Percentiles rank a stretch among this genome's conserved stretches.
These are phyloP conservation scores for Chamaetylas fuelleborni DNA, from an alignment of 2,113 vertebrate genomes.

Conservation along the genomic window DNA sequence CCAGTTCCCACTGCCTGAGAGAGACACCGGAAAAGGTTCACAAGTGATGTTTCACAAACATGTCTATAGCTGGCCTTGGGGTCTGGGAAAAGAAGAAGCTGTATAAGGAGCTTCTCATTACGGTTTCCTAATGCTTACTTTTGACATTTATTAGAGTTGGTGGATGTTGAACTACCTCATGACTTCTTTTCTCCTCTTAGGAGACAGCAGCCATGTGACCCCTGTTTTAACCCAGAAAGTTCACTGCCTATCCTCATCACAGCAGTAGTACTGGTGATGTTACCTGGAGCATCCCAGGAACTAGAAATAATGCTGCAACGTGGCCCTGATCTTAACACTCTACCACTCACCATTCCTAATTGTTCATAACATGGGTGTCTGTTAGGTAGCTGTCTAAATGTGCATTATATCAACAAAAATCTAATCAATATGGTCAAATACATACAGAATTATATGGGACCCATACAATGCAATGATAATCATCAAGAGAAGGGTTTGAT, in stretches of 20 bases:
- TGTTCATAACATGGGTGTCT: not conserved
- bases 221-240: not conserved
- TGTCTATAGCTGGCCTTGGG: not conserved
- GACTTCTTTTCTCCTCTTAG: not conserved
- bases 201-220: not conserved
- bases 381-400: not conserved
- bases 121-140: not conserved
- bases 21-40: accelerated
- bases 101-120: not conserved
- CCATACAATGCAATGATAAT: not conserved
- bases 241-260: not conserved
- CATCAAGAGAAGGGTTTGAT: not conserved
- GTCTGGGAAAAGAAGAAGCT: constrained; percentile 17
- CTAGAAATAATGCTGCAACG: not conserved
- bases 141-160: not conserved
- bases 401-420: not conserved
- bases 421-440: not conserved
- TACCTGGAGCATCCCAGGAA: not conserved
- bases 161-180: not conserved
- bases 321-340: not conserved
- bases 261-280: accelerated
- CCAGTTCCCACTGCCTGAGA: not conserved
- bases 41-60: not conserved
- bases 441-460: not conserved
- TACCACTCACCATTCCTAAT: not conserved